Conservation (phyloP, 2,888 invertebrate genomes). For the Dicycla oo region DNA sequence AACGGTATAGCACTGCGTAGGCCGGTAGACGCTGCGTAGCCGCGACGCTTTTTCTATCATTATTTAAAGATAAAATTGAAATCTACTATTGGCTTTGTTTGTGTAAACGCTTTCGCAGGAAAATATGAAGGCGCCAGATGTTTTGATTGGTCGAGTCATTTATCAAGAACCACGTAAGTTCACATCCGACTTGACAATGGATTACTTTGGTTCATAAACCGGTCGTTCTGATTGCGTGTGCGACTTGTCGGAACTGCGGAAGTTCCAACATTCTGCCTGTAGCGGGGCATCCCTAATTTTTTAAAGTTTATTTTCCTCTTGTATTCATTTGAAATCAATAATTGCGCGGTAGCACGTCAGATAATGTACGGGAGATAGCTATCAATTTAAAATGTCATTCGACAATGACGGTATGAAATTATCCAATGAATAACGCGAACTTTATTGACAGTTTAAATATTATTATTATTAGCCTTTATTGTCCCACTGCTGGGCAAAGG, state of each 20-base stretch:
- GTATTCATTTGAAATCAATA: slow-evolving; percentile 43
- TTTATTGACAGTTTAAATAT: slow-evolving; percentile 7
- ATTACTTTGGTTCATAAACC: slow-evolving; percentile 17
- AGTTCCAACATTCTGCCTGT: not conserved
- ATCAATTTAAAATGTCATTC: slow-evolving; percentile 14
- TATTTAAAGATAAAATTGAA: too few species aligned
- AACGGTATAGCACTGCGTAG: not conserved
- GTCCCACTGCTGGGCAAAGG: too few species aligned
- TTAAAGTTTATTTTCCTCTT: slow-evolving; percentile 43
- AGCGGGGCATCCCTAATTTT: slow-evolving; percentile 22
- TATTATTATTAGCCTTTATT: too few species aligned
- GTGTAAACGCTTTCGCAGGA: not conserved
- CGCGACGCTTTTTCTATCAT: too few species aligned
- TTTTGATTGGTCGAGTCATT: not conserved
- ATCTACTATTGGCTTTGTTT: not conserved
- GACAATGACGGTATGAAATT: slow-evolving; percentile 3
- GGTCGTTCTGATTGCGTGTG: not conserved
- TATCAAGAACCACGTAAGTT: not conserved
- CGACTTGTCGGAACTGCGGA: slow-evolving; percentile 31
- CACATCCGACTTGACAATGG: not conserved
- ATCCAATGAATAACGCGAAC: slow-evolving; percentile 16
- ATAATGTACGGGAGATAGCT: not conserved
- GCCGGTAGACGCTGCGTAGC: not conserved
- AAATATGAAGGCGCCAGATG: not conserved
- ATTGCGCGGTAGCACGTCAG: slow-evolving; percentile 19